These are phyloP conservation scores for Tetranychus piercei DNA, from an alignment of 2,888 invertebrate species.

Conservation along the genomic window DNA sequence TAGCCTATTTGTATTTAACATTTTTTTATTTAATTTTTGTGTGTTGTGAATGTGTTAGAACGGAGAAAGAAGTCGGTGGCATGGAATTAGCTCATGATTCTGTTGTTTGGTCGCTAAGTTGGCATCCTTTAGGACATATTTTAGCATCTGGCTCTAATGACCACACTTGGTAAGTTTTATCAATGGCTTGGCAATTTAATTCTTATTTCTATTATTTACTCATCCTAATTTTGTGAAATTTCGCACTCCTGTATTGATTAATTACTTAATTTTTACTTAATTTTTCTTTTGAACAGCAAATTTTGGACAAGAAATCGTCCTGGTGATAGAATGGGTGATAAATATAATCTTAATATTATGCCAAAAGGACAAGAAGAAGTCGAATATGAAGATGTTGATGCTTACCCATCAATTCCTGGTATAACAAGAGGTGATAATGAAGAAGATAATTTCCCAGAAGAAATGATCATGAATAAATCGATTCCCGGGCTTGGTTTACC, in stretches of 20 bases:
- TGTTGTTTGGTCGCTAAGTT: conserved; percentile 95
- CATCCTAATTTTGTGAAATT: neutral
- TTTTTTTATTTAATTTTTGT: neutral
- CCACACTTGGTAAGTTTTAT: conserved; percentile 49
- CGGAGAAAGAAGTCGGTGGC: conserved; percentile 91
- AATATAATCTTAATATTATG: conserved; percentile 53
- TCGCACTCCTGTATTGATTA: too few species aligned
- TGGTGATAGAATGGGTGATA: conserved; percentile 93
- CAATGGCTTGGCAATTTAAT: neutral
- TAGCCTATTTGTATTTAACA: neutral
- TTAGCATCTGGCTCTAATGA: conserved; percentile 98
- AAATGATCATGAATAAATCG: too few species aligned
- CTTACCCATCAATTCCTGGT: conserved; percentile 50
- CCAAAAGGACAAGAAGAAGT: conserved; percentile 20
- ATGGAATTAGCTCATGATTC: conserved; percentile 98
- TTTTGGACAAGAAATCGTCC: conserved; percentile 99
- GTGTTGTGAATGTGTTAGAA: conserved; percentile 40
- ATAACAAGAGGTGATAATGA: conserved; percentile 49
- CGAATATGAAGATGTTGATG: conserved; percentile 23
- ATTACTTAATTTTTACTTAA: too few species aligned
- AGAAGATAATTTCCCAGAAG: conserved; percentile 9
- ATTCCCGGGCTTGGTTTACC: conserved; percentile 18
- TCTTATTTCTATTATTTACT: neutral
- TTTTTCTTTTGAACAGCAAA: conserved; percentile 40
- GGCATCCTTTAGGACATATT: conserved; percentile 98